Evolutionary conservation across 2,797 vertebrate genomes (phyloP).

Genomic region (Perodicticus potto): DNA sequence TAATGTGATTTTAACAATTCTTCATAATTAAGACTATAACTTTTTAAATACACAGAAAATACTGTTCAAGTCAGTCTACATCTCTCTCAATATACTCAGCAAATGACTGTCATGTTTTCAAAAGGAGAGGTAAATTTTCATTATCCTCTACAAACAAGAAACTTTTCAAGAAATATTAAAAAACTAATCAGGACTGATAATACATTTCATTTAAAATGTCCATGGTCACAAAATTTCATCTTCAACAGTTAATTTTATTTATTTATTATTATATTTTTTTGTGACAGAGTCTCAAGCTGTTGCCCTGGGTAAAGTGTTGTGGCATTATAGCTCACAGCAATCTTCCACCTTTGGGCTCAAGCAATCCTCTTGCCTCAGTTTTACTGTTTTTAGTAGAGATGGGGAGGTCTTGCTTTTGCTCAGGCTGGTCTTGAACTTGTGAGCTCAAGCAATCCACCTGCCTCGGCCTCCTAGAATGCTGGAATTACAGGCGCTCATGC

Average conservation of each 20-base stretch:
- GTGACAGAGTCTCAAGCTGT: no score
- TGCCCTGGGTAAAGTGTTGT: no score
- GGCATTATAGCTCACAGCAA: no score
- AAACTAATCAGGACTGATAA: neutral
- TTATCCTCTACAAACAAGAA: neutral
- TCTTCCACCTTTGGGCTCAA: no score
- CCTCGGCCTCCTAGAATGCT: no score
- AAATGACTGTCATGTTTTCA: neutral
- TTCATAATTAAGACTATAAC: neutral
- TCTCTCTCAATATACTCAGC: neutral
- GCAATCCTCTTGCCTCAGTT: no score
- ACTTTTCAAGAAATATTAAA: conserved; percentile 23
- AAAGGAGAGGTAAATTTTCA: neutral
- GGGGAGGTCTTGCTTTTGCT: no score
- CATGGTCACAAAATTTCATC: neutral
- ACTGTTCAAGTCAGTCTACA: neutral
- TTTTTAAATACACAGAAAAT: conserved; percentile 38
- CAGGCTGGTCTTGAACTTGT: no score
- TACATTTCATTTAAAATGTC: neutral
- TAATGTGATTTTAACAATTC: neutral
- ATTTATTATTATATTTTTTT: no score
- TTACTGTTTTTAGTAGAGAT: no score
- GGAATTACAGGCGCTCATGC: no score
- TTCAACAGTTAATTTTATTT: neutral
- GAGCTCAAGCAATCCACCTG: no score